These are phyloP conservation scores for Neoaliturus tenellus DNA, from an alignment of 2,888 invertebrate species.

Conservation along the genomic window DNA sequence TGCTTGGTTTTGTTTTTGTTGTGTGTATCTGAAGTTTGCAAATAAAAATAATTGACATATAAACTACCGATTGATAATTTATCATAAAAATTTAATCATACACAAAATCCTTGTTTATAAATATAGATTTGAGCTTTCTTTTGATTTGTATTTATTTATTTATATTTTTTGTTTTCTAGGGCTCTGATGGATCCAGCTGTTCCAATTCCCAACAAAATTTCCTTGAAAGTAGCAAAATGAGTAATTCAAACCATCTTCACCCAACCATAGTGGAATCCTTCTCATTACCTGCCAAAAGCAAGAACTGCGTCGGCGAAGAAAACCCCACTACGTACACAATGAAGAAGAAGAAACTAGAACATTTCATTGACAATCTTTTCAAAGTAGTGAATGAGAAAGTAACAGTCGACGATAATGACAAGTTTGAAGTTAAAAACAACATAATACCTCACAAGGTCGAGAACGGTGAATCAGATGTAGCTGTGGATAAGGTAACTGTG, in stretches of 20 bases:
- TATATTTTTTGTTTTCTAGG: neutral
- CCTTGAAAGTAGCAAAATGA: neutral
- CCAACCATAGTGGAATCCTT: conserved; percentile 28
- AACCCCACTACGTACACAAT: conserved; percentile 6
- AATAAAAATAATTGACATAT: too few relatives aligned
- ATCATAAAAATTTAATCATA: too few relatives aligned
- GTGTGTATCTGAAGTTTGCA: too few relatives aligned
- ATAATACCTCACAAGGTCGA: neutral
- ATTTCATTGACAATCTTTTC: conserved; percentile 35
- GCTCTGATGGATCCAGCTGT: neutral
- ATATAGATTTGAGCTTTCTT: too few relatives aligned
- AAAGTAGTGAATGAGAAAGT: neutral
- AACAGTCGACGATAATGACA: neutral
- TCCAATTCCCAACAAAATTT: neutral
- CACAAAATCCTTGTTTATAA: too few relatives aligned
- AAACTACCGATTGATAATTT: too few relatives aligned
- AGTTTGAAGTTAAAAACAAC: neutral
- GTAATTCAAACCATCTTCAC: neutral
- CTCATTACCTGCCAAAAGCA: neutral
- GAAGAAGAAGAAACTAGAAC: conserved; percentile 41
- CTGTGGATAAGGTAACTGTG: neutral
- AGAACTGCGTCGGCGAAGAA: neutral
- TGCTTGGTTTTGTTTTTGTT: too few relatives aligned
- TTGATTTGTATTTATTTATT: too few relatives aligned
- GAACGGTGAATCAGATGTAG: neutral